Percentiles rank a stretch among this genome's conserved stretches.
Conservation (phyloP, 2,888 invertebrate species). For the Hymenopus coronatus region DNA sequence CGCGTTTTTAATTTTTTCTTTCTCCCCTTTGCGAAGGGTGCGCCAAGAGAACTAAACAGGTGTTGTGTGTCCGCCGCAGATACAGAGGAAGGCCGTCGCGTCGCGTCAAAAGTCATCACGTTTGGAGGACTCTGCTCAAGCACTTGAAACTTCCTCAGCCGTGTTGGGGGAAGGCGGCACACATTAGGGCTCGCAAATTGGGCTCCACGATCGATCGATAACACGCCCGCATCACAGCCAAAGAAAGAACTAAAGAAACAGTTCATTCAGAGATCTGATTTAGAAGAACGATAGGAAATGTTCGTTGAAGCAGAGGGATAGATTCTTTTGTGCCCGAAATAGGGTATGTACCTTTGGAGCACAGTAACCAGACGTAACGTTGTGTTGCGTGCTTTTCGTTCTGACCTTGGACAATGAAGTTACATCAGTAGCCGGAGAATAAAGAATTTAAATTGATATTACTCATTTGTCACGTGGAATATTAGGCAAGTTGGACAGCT, state of each 20-base stretch:
- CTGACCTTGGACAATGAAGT: too few relatives aligned
- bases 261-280: background rate
- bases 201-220: background rate
- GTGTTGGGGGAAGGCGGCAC: background rate
- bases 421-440: too few relatives aligned
- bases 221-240: background rate
- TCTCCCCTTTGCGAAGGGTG: background rate
- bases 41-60: background rate
- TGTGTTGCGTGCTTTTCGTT: background rate
- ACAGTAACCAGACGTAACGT: background rate
- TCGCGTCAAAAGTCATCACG: background rate
- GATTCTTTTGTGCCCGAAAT: background rate
- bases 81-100: background rate
- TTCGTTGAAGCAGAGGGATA: background rate
- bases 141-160: slow-evolving; percentile 9
- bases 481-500: too few relatives aligned
- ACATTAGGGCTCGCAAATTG: slow-evolving; percentile 7
- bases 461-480: too few relatives aligned
- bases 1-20: background rate
- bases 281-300: background rate
- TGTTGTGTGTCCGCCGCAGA: background rate
- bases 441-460: too few relatives aligned
- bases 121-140: background rate
- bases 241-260: background rate
- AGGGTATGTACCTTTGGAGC: background rate